These are phyloP conservation scores for Cosmopolites sordidus DNA, from an alignment of 2,888 invertebrate genomes.

Conservation along the genomic window DNA sequence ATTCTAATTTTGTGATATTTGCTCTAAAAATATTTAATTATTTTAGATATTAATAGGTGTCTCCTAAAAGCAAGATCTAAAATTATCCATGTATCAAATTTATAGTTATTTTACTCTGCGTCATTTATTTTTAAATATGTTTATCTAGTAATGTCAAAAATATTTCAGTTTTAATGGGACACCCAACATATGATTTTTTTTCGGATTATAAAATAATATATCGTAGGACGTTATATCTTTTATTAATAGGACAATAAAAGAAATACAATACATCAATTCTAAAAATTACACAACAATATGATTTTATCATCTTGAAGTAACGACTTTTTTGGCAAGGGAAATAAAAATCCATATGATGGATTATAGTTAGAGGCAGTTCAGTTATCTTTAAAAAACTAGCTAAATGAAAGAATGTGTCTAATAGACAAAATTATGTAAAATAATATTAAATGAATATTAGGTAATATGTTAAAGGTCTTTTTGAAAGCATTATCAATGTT, in stretches of 20 bases:
- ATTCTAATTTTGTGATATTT: constrained; percentile 19
- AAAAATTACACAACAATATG: neutral
- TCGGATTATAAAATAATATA: too few species aligned
- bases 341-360: too few species aligned
- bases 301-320: neutral
- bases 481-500: constrained; percentile 24
- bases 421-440: constrained; percentile 12
- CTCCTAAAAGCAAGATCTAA: neutral
- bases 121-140: too few species aligned
- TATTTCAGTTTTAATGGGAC: neutral
- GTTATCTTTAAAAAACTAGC: neutral
- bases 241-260: constrained; percentile 26
- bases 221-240: constrained; percentile 13
- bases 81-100: neutral
- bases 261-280: neutral
- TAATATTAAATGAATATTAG: constrained; percentile 20
- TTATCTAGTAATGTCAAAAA: neutral
- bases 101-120: neutral
- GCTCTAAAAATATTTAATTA: constrained; percentile 4
- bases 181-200: neutral
- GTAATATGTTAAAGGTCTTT: constrained; percentile 20
- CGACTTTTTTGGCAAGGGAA: neutral
- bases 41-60: neutral
- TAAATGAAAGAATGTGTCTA: neutral
- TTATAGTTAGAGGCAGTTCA: neutral